Percentiles rank a stretch among this genome's conserved stretches.
phyloP scores from a whole-genome alignment of 2,888 invertebrate species.

The Incurvaria masculella region DNA sequence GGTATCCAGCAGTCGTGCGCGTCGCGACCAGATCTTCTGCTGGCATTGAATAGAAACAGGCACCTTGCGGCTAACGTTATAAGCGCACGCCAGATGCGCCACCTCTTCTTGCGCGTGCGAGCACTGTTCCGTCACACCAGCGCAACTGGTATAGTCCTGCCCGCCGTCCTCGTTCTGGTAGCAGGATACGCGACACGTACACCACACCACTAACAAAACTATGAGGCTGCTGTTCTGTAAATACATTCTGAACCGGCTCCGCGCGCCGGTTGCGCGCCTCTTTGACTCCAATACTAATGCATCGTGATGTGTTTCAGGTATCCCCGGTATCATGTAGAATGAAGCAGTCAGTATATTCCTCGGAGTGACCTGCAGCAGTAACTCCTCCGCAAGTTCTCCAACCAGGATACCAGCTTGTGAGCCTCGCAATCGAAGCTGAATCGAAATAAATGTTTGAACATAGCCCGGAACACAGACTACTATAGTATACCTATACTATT shows the following conservation, averaged over 20 bases:
- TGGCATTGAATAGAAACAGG: constrained; percentile 34
- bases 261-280: not conserved
- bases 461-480: too few relatives aligned
- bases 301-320: too few relatives aligned
- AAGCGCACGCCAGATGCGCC: constrained; percentile 35
- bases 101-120: constrained; percentile 41
- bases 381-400: too few relatives aligned
- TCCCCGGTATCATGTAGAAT: too few relatives aligned
- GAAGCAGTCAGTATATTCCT: too few relatives aligned
- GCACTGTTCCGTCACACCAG: constrained; percentile 39
- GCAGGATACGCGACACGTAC: not conserved
- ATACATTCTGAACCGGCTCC: not conserved
- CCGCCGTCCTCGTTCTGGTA: not conserved
- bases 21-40: constrained; percentile 42
- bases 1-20: constrained; percentile 35
- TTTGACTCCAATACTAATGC: too few relatives aligned
- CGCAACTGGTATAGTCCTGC: constrained; percentile 33
- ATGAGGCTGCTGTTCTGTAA: not conserved
- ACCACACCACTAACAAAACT: not conserved
- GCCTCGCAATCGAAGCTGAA: too few relatives aligned
- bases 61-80: constrained; percentile 39
- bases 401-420: too few relatives aligned
- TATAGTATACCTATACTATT: too few relatives aligned
- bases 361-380: too few relatives aligned
- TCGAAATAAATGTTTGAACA: too few relatives aligned